These are phyloP conservation scores for Tetranychus piercei DNA, from an alignment of 2,888 invertebrate species.

Conservation along the genomic window DNA sequence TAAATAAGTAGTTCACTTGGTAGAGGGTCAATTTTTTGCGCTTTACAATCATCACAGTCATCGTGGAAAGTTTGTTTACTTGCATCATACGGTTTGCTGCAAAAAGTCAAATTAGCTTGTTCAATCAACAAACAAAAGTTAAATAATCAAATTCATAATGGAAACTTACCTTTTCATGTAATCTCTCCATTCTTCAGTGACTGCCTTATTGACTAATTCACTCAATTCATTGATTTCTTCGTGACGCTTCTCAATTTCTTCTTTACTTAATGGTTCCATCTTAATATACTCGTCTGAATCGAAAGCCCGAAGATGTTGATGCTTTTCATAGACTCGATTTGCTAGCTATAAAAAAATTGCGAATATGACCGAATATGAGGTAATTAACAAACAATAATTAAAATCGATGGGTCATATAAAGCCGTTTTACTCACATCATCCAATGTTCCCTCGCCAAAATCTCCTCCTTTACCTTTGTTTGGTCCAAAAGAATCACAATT, in stretches of 20 bases:
- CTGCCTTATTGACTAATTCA: slow-evolving; percentile 13
- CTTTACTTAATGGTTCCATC: background rate
- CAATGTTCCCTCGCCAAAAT: slow-evolving; percentile 33
- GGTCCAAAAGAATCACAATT: slow-evolving; percentile 81
- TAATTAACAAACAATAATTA: background rate
- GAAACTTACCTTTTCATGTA: slow-evolving; percentile 14
- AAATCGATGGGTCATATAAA: too few species aligned
- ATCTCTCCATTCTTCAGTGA: slow-evolving; percentile 16
- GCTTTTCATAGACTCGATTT: background rate
- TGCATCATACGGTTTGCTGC: slow-evolving; percentile 33
- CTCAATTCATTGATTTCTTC: slow-evolving; percentile 2
- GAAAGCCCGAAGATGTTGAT: background rate
- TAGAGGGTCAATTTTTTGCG: slow-evolving; percentile 71
- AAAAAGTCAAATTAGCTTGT: background rate
- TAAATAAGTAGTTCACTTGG: slow-evolving; percentile 85
- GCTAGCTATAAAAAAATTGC: background rate
- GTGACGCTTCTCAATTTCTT: slow-evolving; percentile 4
- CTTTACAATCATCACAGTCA: slow-evolving; percentile 81
- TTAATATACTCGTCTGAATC: background rate
- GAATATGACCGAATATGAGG: background rate
- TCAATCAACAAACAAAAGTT: background rate
- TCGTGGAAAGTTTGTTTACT: slow-evolving; percentile 59
- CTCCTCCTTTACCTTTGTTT: slow-evolving; percentile 67
- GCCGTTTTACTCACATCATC: background rate
- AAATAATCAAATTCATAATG: background rate